Evolutionary conservation across 2,888 invertebrate species (phyloP).

Genomic region (Saturnia pavonia): DNA sequence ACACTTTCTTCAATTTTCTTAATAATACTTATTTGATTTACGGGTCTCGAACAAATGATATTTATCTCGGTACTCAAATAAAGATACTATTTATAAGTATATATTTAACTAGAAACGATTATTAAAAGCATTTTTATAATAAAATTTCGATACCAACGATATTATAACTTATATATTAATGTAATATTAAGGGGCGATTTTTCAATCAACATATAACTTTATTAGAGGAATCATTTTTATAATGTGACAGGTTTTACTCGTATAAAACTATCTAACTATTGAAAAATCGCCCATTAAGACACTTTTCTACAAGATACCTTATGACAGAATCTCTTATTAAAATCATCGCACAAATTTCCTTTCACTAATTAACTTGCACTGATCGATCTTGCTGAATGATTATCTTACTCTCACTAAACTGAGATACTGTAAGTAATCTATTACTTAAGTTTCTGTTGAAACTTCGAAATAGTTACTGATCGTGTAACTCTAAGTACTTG

Average conservation of each 20-base stretch:
- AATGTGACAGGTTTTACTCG: no score
- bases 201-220: no score
- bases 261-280: no score
- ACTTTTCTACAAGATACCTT: not conserved
- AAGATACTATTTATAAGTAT: not conserved
- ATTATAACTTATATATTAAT: not conserved
- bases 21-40: not conserved
- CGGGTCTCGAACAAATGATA: not conserved
- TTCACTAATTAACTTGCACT: not conserved
- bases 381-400: not conserved
- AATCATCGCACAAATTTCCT: not conserved
- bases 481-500: not conserved
- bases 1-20: not conserved
- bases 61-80: not conserved
- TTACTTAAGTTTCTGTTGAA: conserved; percentile 1
- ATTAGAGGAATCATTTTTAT: no score
- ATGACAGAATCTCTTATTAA: not conserved
- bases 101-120: not conserved
- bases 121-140: not conserved
- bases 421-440: conserved; percentile 10
- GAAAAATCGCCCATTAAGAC: no score
- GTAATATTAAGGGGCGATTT: no score
- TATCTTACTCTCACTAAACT: conserved; percentile 13
- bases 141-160: not conserved
- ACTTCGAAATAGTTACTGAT: conserved; percentile 7